Percentiles rank a stretch among this genome's conserved stretches.
These are phyloP conservation scores for Epirrhoe tristata DNA, from an alignment of 2,888 invertebrate species.

Conservation along the genomic window DNA sequence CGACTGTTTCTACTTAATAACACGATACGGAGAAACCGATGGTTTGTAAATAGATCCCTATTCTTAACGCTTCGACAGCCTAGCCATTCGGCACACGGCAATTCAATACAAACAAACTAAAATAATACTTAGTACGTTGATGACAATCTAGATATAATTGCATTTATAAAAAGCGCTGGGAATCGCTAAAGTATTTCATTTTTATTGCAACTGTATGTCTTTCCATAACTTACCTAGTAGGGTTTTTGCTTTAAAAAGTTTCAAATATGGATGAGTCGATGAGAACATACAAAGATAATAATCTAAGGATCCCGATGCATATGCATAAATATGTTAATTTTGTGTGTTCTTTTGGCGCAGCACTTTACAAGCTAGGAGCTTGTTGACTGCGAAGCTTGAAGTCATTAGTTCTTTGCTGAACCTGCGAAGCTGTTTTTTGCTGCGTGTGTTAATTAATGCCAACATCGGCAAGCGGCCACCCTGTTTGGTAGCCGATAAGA, in stretches of 20 bases:
- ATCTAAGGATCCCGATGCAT: constrained; percentile 19
- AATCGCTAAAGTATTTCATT: neutral
- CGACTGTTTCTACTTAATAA: constrained; percentile 64
- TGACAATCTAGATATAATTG: neutral
- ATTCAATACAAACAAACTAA: constrained; percentile 30
- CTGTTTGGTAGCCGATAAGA: constrained; percentile 19
- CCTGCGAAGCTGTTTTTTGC: constrained; percentile 32
- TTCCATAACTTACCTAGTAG: constrained; percentile 20
- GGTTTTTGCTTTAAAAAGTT: constrained; percentile 22
- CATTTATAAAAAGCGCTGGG: constrained; percentile 1
- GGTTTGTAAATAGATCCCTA: constrained; percentile 63
- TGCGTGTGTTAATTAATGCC: constrained; percentile 32
- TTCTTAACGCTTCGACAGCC: constrained; percentile 47
- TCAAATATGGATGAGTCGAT: constrained; percentile 22
- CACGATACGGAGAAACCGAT: constrained; percentile 60
- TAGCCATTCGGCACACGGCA: constrained; percentile 40
- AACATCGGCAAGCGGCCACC: constrained; percentile 17
- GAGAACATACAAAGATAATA: constrained; percentile 19
- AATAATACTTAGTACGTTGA: neutral
- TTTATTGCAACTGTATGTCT: constrained; percentile 7
- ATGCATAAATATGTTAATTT: constrained; percentile 21
- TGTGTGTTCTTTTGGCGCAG: constrained; percentile 12
- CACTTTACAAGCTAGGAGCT: constrained; percentile 26
- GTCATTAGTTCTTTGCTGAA: constrained; percentile 25
- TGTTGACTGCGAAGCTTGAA: constrained; percentile 35